These are phyloP conservation scores for Palythoa grandis DNA, from an alignment of 92 coral and sea anemone species.

Conservation along the genomic window DNA sequence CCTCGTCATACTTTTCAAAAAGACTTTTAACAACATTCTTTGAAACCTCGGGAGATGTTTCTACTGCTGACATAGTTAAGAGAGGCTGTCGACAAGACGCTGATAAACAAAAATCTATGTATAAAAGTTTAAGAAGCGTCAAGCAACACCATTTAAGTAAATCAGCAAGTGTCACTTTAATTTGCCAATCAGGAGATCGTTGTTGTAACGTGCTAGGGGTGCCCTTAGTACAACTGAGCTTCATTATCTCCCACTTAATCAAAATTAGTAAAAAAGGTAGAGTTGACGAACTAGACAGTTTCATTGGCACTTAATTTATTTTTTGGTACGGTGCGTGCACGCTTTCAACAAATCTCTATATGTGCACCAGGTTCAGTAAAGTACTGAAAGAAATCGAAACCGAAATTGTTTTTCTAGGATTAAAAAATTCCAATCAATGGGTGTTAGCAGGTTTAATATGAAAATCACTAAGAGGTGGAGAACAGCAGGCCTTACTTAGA, in stretches of 20 bases:
- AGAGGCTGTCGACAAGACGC: neutral
- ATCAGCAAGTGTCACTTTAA: neutral
- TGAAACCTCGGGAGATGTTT: constrained; percentile 58
- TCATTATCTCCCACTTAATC: constrained; percentile 32
- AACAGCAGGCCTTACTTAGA: too few relatives aligned
- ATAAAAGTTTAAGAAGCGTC: constrained; percentile 8
- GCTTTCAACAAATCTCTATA: neutral
- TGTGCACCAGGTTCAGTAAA: neutral
- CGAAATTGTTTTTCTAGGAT: neutral
- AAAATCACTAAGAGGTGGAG: too few relatives aligned
- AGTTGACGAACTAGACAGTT: neutral
- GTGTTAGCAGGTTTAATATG: too few relatives aligned
- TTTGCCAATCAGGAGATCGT: constrained; percentile 19
- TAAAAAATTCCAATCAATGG: too few relatives aligned
- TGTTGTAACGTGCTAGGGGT: constrained; percentile 16
- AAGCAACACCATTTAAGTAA: neutral
- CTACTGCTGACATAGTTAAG: constrained; percentile 48
- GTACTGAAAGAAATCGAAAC: neutral
- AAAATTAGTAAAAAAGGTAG: neutral
- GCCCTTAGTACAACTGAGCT: constrained; percentile 4
- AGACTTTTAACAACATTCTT: constrained; percentile 80
- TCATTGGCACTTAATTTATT: neutral
- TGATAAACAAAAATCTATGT: neutral
- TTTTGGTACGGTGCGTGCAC: neutral
- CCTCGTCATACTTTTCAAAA: constrained; percentile 84